Base-by-base conservation (phyloP, 1,140 invertebrate genomes). In the Dreissena polymorpha region DNA sequence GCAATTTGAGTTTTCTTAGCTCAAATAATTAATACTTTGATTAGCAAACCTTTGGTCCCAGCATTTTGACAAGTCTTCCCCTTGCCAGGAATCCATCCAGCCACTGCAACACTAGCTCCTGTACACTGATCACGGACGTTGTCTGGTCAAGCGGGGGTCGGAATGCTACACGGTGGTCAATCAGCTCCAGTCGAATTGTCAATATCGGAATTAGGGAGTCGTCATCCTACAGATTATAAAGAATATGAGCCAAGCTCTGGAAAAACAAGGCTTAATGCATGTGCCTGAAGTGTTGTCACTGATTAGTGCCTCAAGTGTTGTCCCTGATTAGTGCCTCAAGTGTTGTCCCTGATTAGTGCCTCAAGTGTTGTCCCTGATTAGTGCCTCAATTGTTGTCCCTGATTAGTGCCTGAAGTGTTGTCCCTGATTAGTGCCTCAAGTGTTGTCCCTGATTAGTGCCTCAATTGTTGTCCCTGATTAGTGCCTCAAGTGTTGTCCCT, bases 91-190 rank as follows among this genome's bases (percentile, higher is more conserved):
- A 93, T 63, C 87, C 87, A 25, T 90, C 86, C 25, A 93, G 79
- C 92, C 92, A 93, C 18, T 89, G 72, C 14, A 90, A 85, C 29
- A 92, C 89, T 5, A 90, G 86, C 78, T 93, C 92, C 84, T 92
- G 91, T 14, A 92, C 89, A 82, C 91, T 91, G 69, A 89, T 86
- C 13, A 90, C 87, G 0, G 91, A 92, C 13, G 91, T 90, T 49
- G 70, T 88, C 75, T 91, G 88, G 79, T 93, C 92, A 23, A 93
- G 88, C 10, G 91, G 91, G 50, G 92, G 92, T 21, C 88, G 71
- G 87, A 92, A 92, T 51, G 89, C 88, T 16, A 93, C 89, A 50
- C 78, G 80, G 71, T 90, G 90, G 63, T 92, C 91, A 64, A 93
- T 91, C 85, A 93, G 78, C 70, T 92, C 91, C 67, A 92, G 78